Percentiles rank a stretch among this genome's conserved stretches.
Conservation (phyloP, 2,888 invertebrate genomes). For the Cyclophora punctaria region DNA sequence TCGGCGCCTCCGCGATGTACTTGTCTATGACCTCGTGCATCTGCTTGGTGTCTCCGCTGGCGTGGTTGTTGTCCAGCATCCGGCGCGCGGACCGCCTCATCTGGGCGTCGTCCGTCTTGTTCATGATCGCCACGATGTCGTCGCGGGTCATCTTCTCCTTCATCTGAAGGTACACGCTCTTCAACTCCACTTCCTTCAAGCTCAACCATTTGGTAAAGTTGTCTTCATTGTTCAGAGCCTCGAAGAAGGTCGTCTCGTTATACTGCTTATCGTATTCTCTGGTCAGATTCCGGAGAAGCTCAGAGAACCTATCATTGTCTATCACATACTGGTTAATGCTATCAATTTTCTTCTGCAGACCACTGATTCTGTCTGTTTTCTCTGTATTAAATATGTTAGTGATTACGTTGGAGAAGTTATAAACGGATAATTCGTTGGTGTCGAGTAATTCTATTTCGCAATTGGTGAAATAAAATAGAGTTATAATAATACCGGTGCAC, state of each 20-base stretch:
- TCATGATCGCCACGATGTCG: slow-evolving; percentile 44
- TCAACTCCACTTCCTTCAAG: slow-evolving; percentile 29
- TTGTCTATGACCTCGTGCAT: slow-evolving; percentile 34
- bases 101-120: slow-evolving; percentile 24
- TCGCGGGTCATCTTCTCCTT: slow-evolving; percentile 61
- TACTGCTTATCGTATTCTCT: too few species aligned
- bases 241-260: slow-evolving; percentile 49
- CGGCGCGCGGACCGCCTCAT: slow-evolving; percentile 41
- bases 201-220: slow-evolving; percentile 20
- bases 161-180: slow-evolving; percentile 48
- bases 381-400: slow-evolving; percentile 5
- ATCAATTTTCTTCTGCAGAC: slow-evolving; percentile 42
- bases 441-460: not conserved
- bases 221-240: slow-evolving; percentile 45
- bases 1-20: slow-evolving; percentile 40
- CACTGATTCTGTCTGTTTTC: slow-evolving; percentile 30
- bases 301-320: slow-evolving; percentile 34
- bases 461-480: not conserved
- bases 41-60: slow-evolving; percentile 8
- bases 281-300: slow-evolving; percentile 36
- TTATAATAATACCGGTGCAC: too few species aligned
- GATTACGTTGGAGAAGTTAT: slow-evolving; percentile 11
- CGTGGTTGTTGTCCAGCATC: slow-evolving; percentile 26
- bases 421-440: slow-evolving; percentile 7
- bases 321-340: slow-evolving; percentile 40